phyloP scores from a whole-genome alignment of 2,113 vertebrate species.

The Leuciscus idus region DNA sequence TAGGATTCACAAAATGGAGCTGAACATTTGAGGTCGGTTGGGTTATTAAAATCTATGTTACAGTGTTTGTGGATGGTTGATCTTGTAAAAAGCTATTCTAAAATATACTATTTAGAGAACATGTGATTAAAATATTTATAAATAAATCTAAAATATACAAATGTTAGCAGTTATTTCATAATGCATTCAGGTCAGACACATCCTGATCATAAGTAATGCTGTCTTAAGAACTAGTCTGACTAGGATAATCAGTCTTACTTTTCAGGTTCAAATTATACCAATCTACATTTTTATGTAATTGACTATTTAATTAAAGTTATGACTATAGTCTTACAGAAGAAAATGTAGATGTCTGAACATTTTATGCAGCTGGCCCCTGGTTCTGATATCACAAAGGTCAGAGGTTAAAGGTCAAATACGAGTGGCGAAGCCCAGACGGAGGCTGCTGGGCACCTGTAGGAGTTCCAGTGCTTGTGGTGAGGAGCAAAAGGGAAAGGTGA shows the following conservation, averaged over 20 bases:
- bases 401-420: slow-evolving; percentile 76
- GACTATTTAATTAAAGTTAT: too few relatives aligned
- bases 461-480: slow-evolving; percentile 89
- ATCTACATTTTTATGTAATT: too few relatives aligned
- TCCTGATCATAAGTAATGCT: neutral
- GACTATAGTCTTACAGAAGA: too few relatives aligned
- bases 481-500: slow-evolving; percentile 89
- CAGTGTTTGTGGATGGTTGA: slow-evolving; percentile 2
- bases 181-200: neutral
- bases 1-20: neutral
- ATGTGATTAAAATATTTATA: neutral
- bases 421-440: slow-evolving; percentile 87
- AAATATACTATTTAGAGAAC: neutral
- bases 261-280: too few relatives aligned
- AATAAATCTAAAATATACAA: slow-evolving; percentile 15
- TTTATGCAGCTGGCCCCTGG: too few relatives aligned
- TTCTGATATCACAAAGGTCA: neutral
- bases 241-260: too few relatives aligned
- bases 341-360: too few relatives aligned
- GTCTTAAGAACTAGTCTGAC: too few relatives aligned
- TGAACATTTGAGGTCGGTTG: neutral
- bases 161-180: neutral
- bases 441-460: slow-evolving; percentile 90
- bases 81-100: neutral
- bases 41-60: neutral